These are phyloP conservation scores for Hypomecis atomaria DNA, from an alignment of 2,888 invertebrate genomes.

Conservation along the genomic window DNA sequence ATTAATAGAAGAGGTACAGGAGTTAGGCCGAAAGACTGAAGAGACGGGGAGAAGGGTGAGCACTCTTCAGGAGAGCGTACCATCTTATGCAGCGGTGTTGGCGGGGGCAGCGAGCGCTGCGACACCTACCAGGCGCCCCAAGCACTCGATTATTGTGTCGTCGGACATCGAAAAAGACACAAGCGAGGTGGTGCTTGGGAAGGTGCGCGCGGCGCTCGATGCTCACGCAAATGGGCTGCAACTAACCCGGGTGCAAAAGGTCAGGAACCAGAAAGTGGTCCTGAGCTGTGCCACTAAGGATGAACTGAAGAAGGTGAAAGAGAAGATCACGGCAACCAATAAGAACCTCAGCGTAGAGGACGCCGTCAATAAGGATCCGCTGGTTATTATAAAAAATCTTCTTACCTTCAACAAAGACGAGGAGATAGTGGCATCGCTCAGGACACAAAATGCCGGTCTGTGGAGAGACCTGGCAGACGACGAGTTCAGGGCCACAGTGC, in stretches of 20 bases:
- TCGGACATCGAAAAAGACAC: conserved; percentile 7
- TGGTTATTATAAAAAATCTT: no score
- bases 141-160: conserved; percentile 17
- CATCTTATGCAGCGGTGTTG: no score
- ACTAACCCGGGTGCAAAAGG: conserved; percentile 8
- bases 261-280: conserved; percentile 22
- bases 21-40: not conserved
- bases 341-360: no score
- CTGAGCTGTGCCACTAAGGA: conserved; percentile 12
- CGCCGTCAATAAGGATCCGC: no score
- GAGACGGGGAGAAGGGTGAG: not conserved
- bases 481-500: not conserved
- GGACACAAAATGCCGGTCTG: not conserved
- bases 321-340: not conserved
- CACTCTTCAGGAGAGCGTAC: no score
- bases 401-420: no score
- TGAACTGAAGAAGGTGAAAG: conserved; percentile 1
- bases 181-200: no score
- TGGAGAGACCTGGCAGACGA: not conserved
- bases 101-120: not conserved
- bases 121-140: not conserved
- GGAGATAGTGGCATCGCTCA: not conserved
- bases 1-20: not conserved
- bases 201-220: no score
- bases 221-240: conserved; percentile 3